Conservation (phyloP, 2,888 invertebrate species). For the Camponotus fellah region DNA sequence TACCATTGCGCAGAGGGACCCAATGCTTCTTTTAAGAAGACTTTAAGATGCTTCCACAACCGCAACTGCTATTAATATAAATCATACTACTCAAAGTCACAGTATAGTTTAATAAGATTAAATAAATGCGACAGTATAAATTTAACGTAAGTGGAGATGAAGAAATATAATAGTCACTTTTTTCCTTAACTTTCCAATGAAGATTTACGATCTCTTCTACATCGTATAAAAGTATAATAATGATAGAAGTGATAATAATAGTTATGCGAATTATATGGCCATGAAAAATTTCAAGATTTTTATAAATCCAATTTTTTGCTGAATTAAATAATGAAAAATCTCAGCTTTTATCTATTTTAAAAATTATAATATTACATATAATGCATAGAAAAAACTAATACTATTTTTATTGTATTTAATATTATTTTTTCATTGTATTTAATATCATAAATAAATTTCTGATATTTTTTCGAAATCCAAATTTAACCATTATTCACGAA, state of each 20-base stretch:
- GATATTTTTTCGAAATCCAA: neutral
- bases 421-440: neutral
- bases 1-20: slow-evolving; percentile 12
- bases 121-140: slow-evolving; percentile 31
- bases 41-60: slow-evolving; percentile 41
- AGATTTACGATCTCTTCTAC: neutral
- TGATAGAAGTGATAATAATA: neutral
- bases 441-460: no score
- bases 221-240: neutral
- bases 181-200: neutral
- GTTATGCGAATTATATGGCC: neutral
- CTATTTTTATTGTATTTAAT: neutral
- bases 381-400: neutral
- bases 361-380: neutral
- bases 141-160: neutral
- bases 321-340: neutral
- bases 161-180: slow-evolving; percentile 8
- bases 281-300: neutral
- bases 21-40: slow-evolving; percentile 25
- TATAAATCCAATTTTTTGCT: neutral
- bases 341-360: neutral
- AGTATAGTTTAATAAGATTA: slow-evolving; percentile 40
- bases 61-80: slow-evolving; percentile 45
- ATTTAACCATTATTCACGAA: neutral
- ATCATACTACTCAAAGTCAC: slow-evolving; percentile 26